These are phyloP conservation scores for Barnardius zonarius DNA, from an alignment of 2,113 vertebrate species.

Conservation along the genomic window DNA sequence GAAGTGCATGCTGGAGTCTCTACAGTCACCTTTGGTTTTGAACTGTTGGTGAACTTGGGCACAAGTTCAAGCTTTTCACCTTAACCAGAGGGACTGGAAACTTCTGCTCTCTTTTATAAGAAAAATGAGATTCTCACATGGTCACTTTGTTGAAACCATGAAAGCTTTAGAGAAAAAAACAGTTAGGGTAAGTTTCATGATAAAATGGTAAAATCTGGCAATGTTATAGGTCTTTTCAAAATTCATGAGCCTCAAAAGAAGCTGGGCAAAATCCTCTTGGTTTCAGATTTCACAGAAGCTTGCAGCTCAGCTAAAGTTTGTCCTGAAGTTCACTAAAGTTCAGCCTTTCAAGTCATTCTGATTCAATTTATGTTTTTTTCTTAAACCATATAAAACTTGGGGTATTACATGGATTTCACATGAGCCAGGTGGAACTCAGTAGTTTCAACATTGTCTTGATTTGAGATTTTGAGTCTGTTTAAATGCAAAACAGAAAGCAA, in stretches of 20 bases:
- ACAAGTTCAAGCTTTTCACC: background rate
- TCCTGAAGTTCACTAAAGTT: slow-evolving; percentile 47
- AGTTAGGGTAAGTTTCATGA: background rate
- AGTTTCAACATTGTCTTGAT: background rate
- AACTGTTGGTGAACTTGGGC: background rate
- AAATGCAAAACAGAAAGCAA: slow-evolving; percentile 46
- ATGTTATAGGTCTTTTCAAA: background rate
- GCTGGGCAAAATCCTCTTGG: background rate
- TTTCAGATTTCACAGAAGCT: slow-evolving; percentile 48
- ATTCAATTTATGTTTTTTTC: slow-evolving; percentile 9
- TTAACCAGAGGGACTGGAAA: background rate
- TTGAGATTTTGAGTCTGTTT: slow-evolving; percentile 35
- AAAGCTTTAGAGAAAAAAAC: background rate
- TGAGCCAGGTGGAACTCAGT: slow-evolving; percentile 35
- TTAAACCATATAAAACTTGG: slow-evolving; percentile 29
- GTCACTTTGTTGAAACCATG: background rate
- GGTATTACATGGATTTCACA: slow-evolving; percentile 36
- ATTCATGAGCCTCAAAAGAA: slow-evolving; percentile 32
- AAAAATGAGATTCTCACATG: background rate
- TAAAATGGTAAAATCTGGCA: background rate
- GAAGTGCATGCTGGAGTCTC: background rate
- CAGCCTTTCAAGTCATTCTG: slow-evolving; percentile 37
- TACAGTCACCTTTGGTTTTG: background rate
- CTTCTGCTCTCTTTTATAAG: background rate
- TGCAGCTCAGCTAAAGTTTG: slow-evolving; percentile 13